phyloP scores from a whole-genome alignment of 1,140 invertebrate genomes.

The Camponotus pennsylvanicus region DNA sequence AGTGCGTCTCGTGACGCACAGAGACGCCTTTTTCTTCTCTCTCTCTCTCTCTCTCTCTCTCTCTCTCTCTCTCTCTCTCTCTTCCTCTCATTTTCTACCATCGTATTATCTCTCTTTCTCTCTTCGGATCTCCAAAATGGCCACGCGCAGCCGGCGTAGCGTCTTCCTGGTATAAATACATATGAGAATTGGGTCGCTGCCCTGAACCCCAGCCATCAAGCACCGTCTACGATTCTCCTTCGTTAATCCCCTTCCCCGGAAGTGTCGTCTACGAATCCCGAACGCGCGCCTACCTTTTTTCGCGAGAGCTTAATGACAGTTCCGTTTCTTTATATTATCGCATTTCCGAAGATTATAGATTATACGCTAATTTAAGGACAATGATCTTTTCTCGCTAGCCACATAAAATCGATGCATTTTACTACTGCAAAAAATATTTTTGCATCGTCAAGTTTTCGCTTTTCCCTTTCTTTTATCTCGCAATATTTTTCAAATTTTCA shows the following conservation, averaged over 20 bases:
- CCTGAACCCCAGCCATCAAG: conserved; percentile 73
- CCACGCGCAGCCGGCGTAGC: conserved; percentile 74
- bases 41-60: conserved; percentile 48
- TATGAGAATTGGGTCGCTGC: conserved; percentile 82
- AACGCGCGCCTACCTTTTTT: background rate
- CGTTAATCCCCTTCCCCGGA: conserved; percentile 63
- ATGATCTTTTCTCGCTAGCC: background rate
- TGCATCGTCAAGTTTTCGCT: background rate
- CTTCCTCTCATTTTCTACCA: conserved; percentile 40
- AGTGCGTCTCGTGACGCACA: conserved; percentile 77
- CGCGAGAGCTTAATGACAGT: background rate
- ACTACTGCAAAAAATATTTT: background rate
- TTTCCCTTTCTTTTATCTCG: too few species aligned
- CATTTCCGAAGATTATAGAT: background rate
- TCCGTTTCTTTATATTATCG: background rate
- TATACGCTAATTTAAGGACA: background rate
- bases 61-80: conserved; percentile 33
- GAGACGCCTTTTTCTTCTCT: conserved; percentile 61
- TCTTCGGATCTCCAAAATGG: conserved; percentile 72
- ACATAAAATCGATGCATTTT: background rate
- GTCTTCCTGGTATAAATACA: conserved; percentile 83
- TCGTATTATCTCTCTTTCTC: conserved; percentile 59
- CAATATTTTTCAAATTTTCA: background rate
- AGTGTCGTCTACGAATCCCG: conserved; percentile 65
- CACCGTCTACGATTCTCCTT: conserved; percentile 67